Conservation (phyloP, 2,797 vertebrate species). For the Clarias laeviceps region DNA sequence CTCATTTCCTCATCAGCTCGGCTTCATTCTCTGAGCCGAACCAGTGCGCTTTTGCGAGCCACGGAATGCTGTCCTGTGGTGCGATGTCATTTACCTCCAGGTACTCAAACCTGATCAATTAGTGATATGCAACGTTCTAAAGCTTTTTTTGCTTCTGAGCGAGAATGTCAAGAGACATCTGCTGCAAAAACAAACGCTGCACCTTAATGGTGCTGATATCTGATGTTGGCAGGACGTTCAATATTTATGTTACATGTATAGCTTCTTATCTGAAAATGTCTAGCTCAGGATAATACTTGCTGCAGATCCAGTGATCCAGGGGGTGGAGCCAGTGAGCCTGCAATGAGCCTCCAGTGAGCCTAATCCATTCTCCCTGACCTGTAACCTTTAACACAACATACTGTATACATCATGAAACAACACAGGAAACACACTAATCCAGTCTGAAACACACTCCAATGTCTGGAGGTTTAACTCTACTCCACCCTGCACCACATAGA, state of each 20-base stretch:
- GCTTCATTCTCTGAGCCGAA: conserved; percentile 29
- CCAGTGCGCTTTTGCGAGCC: conserved; percentile 28
- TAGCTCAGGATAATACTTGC: not conserved
- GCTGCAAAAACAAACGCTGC: conserved; percentile 1
- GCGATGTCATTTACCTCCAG: conserved; percentile 40
- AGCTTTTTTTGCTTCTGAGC: conserved; percentile 4
- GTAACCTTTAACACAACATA: not conserved
- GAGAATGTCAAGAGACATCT: conserved; percentile 35
- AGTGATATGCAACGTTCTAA: conserved; percentile 39
- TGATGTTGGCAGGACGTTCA: not conserved
- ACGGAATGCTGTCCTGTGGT: conserved; percentile 51
- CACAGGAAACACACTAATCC: not conserved
- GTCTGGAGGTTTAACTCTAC: not conserved
- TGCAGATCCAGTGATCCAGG: not conserved
- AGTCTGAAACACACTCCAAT: not conserved
- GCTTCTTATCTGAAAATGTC: not conserved
- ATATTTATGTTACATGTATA: not conserved
- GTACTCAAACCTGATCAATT: conserved; percentile 48
- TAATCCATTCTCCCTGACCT: not conserved
- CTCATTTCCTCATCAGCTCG: conserved; percentile 50
- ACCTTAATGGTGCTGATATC: conserved; percentile 24
- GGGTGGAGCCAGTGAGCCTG: not conserved
- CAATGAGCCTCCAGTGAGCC: not conserved
- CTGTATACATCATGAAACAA: not conserved
- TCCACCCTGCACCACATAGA: not conserved